These are phyloP conservation scores for Hassar affinis DNA, from an alignment of 2,113 vertebrate species.

Conservation along the genomic window DNA sequence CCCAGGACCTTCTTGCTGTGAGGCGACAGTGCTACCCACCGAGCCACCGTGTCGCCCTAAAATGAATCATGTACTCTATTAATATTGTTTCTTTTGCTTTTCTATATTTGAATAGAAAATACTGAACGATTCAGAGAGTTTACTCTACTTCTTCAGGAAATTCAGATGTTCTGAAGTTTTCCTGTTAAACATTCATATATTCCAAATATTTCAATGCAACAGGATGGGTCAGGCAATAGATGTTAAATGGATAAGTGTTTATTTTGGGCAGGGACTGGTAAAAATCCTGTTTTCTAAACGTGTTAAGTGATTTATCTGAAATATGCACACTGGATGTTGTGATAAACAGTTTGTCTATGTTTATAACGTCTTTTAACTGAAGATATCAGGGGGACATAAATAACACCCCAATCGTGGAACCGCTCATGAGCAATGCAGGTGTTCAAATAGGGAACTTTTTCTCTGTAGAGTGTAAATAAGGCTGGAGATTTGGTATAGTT, in stretches of 20 bases:
- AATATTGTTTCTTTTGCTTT: not conserved
- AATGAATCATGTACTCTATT: not conserved
- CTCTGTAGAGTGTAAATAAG: not conserved
- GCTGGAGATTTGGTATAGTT: not conserved
- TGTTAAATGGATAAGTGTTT: not conserved
- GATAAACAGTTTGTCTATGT: not conserved
- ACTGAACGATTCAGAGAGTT: not conserved
- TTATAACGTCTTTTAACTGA: not conserved
- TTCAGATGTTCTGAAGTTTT: not conserved
- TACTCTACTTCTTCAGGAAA: not conserved
- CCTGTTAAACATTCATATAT: not conserved
- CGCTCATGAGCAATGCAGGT: not conserved
- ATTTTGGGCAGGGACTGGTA: not conserved
- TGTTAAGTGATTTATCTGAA: not conserved
- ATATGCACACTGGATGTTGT: too few relatives aligned
- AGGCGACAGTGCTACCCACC: too few relatives aligned
- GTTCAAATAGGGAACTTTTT: not conserved
- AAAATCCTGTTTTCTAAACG: not conserved
- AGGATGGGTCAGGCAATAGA: not conserved
- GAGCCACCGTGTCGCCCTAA: too few relatives aligned
- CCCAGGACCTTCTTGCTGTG: too few relatives aligned
- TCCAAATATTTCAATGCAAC: not conserved
- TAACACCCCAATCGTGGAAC: not conserved
- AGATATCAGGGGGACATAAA: not conserved
- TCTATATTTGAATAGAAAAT: not conserved